Conservation (phyloP, 1,140 invertebrate species). For the Bactericera cockerelli region DNA sequence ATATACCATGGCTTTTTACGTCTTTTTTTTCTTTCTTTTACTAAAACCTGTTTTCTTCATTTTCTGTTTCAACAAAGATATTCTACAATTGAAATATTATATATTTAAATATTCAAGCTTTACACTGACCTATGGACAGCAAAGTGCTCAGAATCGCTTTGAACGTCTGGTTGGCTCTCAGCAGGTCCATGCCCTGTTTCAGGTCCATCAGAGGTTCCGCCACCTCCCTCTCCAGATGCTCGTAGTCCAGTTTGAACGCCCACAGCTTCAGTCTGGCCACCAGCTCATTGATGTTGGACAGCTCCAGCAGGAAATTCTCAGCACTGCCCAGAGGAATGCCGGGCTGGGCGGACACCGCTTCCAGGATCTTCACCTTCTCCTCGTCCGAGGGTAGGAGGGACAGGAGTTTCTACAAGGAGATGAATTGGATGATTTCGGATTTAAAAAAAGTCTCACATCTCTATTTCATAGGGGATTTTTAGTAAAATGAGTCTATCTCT, state of each 20-base stretch:
- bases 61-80: no score
- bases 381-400: slow-evolving; percentile 96
- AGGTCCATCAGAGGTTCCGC: slow-evolving; percentile 96
- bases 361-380: slow-evolving; percentile 89
- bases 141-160: slow-evolving; percentile 83
- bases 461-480: no score
- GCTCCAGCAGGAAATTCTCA: slow-evolving; percentile 91
- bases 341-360: slow-evolving; percentile 84
- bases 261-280: slow-evolving; percentile 88
- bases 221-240: slow-evolving; percentile 92
- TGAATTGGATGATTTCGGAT: no score
- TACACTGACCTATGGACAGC: slow-evolving; percentile 57
- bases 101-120: no score
- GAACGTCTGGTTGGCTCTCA: slow-evolving; percentile 86
- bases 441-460: no score
- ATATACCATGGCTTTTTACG: no score
- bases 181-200: slow-evolving; percentile 84
- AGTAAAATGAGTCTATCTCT: no score
- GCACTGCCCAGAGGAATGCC: slow-evolving; percentile 92
- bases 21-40: no score
- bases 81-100: no score
- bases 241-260: slow-evolving; percentile 98
- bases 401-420: slow-evolving; percentile 70
- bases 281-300: slow-evolving; percentile 90
- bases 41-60: no score